Evolutionary conservation across 2,888 invertebrate genomes (phyloP), one percentile per base, ranked within the genome.

Genomic region (Apoda limacodes): DNA sequence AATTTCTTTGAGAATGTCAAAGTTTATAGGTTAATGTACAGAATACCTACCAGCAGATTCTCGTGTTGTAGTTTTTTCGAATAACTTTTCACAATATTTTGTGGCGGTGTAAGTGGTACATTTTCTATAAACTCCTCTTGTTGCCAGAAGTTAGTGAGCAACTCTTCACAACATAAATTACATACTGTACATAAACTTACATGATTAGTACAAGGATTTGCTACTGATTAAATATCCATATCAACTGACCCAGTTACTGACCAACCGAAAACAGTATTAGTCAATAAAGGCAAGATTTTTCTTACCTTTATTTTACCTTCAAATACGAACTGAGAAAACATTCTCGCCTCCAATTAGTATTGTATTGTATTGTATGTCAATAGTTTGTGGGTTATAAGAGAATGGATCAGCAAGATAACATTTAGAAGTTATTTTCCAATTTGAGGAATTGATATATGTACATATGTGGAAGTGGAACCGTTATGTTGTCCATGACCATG

Each of bases 231-330:
- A 13, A 14, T 15, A 9, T n/a, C 14, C 5, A 25, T 7, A 10
- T 14, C 25, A 9, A 25, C 9, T 9, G 13, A 14, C 9, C 25
- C 25, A 12, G 25, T 14, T 4, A 25, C 10, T n/a, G 17, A 9
- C 25, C 25, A 25, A 13, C 25, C 25, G 10, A 25, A 25, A 7
- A 25, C 25, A 15, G 25, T 14, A 25, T 25, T 25, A n/a, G 17
- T 14, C 3, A 25, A 14, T 13, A 4, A 9, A 9, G 25, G 25
- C 9, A 13, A 9, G 9, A 15, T 25, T 14, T 9, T 9, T 10
- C 25, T 17, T 25, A 25, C 12, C n/a, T 12, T 10, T 11, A 24
- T 24, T 13, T 12, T 9, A 9, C 24, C 24, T 12, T 24, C 13
- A 15, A 10, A 5, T n/a, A 25, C 5, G 10, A 25, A 9, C 4